phyloP scores from a whole-genome alignment of 1,140 invertebrate species.

The Zaprionus africanus region DNA sequence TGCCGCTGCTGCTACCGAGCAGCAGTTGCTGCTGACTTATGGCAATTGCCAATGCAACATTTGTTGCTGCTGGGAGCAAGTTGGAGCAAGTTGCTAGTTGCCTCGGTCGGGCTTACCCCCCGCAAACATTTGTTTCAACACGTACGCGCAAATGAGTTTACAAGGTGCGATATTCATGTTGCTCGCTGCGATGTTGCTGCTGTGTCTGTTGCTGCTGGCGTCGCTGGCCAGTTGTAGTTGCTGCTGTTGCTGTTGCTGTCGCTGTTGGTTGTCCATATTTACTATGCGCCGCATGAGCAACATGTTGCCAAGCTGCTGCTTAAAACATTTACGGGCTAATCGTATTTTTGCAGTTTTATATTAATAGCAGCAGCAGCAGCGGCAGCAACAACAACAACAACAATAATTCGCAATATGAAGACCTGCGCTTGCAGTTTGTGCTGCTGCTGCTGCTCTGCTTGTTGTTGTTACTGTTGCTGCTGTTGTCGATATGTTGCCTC shows the following conservation, averaged over 20 bases:
- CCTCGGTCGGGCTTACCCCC: conserved; percentile 57
- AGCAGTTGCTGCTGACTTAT: conserved; percentile 70
- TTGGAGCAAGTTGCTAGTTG: conserved; percentile 5
- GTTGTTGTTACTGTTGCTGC: conserved; percentile 1
- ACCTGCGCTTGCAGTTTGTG: conserved; percentile 20
- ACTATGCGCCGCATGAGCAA: conserved; percentile 72
- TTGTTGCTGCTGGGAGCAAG: conserved; percentile 59
- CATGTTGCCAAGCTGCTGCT: conserved; percentile 64
- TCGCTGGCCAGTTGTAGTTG: conserved; percentile 34
- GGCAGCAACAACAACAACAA: conserved; percentile 23
- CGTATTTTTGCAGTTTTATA: conserved; percentile 76
- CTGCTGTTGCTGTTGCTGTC: conserved; percentile 45
- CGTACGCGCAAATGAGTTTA: conserved; percentile 84
- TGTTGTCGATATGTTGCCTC: conserved; percentile 54
- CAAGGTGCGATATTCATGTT: conserved; percentile 84
- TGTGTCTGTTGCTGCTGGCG: conserved; percentile 58
- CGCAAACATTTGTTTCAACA: conserved; percentile 84
- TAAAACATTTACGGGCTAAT: conserved; percentile 66
- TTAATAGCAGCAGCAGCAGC: conserved; percentile 59
- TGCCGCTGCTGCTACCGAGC: conserved; percentile 46
- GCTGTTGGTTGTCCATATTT: conserved; percentile 71
- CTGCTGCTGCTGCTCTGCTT: conserved; percentile 20
- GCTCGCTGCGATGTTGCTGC: conserved; percentile 58
- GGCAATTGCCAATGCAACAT: conserved; percentile 83
- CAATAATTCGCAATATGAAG: conserved; percentile 30